These are phyloP conservation scores for Drosophila falleni DNA, from an alignment of 2,888 invertebrate genomes.

Conservation along the genomic window DNA sequence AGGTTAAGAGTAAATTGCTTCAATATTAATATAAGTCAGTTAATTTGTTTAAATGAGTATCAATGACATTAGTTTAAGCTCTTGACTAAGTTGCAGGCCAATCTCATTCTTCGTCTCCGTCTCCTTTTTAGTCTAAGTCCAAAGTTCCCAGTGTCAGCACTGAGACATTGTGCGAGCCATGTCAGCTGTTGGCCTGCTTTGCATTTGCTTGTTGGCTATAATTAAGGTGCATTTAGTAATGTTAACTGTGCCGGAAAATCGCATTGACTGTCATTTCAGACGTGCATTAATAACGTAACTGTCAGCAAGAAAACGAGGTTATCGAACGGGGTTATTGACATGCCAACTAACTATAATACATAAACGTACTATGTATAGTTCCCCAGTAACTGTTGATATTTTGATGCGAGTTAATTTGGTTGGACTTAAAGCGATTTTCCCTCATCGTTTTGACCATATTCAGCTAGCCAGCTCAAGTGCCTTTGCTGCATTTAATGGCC, in stretches of 20 bases:
- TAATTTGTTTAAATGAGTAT: too few species aligned
- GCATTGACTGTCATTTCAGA: slow-evolving; percentile 49
- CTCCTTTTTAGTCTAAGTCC: not conserved
- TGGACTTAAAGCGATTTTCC: slow-evolving; percentile 13
- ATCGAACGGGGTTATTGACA: slow-evolving; percentile 67
- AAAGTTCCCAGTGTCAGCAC: not conserved
- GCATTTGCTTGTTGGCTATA: slow-evolving; percentile 28
- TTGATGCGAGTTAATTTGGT: not conserved
- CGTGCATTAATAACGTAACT: slow-evolving; percentile 57
- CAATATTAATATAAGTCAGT: too few species aligned
- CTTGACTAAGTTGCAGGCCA: not conserved
- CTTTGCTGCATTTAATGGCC: slow-evolving; percentile 65
- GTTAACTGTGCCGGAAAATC: slow-evolving; percentile 66
- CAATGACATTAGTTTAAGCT: not conserved
- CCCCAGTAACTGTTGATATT: slow-evolving; percentile 23
- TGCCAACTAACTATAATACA: not conserved
- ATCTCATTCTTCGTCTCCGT: not conserved
- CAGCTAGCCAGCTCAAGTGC: slow-evolving; percentile 32
- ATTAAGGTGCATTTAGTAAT: slow-evolving; percentile 66
- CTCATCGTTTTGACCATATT: slow-evolving; percentile 3
- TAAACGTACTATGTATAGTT: not conserved
- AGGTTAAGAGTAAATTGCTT: too few species aligned
- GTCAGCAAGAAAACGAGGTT: slow-evolving; percentile 43
- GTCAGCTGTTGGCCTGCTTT: slow-evolving; percentile 57
- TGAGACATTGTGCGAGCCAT: slow-evolving; percentile 32